Evolutionary conservation across 2,888 invertebrate genomes (phyloP).

Genomic region (Apamea crenata): DNA sequence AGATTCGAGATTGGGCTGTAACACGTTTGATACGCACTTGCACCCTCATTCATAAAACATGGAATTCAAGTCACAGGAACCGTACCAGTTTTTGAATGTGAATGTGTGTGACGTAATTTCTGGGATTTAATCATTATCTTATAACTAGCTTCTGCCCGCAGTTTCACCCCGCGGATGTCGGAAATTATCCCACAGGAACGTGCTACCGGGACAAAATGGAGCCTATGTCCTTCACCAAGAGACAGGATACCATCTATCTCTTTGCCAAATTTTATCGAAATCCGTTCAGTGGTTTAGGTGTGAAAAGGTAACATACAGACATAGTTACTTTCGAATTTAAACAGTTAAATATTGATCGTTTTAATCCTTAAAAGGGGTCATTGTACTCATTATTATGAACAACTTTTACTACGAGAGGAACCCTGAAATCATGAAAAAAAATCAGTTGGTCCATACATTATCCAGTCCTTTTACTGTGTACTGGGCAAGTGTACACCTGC

Average conservation of each 20-base stretch:
- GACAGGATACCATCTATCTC: neutral
- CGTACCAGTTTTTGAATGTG: neutral
- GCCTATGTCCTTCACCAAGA: neutral
- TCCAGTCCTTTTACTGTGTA: too few relatives aligned
- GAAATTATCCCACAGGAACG: neutral
- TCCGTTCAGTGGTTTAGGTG: neutral
- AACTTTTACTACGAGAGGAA: too few relatives aligned
- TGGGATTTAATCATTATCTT: neutral
- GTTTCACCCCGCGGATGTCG: neutral
- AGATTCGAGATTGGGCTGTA: constrained; percentile 23
- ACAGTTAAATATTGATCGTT: too few relatives aligned
- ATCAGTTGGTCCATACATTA: too few relatives aligned
- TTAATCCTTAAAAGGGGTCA: too few relatives aligned
- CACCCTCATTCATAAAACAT: constrained; percentile 7
- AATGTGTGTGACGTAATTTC: neutral
- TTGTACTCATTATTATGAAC: too few relatives aligned
- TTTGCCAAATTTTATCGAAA: neutral
- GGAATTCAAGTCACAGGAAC: neutral
- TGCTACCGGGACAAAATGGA: neutral
- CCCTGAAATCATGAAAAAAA: too few relatives aligned
- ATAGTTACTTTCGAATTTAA: too few relatives aligned
- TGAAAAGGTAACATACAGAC: neutral
- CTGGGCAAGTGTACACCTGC: too few relatives aligned
- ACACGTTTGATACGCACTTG: constrained; percentile 18
- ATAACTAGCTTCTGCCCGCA: neutral